Evolutionary conservation across 35 echinoderm and acorn worm species (phyloP), one percentile per base, ranked within the genome.

Genomic region (Eucidaris tribuloides): DNA sequence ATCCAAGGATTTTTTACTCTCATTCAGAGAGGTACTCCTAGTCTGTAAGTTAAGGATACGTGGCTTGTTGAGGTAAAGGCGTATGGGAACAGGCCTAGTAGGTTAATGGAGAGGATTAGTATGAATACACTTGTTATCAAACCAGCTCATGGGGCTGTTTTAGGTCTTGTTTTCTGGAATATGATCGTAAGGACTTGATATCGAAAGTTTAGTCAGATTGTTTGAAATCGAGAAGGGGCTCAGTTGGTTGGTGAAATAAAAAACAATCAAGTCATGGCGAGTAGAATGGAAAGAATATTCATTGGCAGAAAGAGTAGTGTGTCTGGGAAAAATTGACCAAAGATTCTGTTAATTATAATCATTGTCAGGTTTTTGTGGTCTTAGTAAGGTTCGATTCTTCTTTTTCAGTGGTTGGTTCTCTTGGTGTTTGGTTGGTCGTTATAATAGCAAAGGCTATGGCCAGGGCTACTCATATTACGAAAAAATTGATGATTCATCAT

Each of bases 271-370:
- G 25, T n/a, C 38, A 85, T 4, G 32, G 81, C 81, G 7, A 85
- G 13, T 0, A 91, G 0, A 11, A 46, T 52, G 5, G 81, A 54
- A 0, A 80, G 3, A 45, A 85, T 32, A 7, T 46, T 84, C 35
- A 91, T 37, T 0, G 89, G 82, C 0, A 91, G 41, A 6, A 79
- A 71, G 1, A 33, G 2, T 31, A 91, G 4, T 13, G 34, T 37
- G n/a, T 65, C 72, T 37, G 89, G 89, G 27, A 56, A 78, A 46
- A 91, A 91, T 65, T 91, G 89, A 32, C 76, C 82, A 85, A 91
- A 91, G 19, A 91, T 49, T 29, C 70, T 91, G 59, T 58, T 77
- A 33, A 31, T 85, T 74, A 91, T 40, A 28, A 46, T 77, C 83
- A 85, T 62, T 58, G 28, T 90, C 66, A 83, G 70, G 0, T 77